phyloP scores from a whole-genome alignment of 2,797 vertebrate species.

The Malacoctenus gilli region DNA sequence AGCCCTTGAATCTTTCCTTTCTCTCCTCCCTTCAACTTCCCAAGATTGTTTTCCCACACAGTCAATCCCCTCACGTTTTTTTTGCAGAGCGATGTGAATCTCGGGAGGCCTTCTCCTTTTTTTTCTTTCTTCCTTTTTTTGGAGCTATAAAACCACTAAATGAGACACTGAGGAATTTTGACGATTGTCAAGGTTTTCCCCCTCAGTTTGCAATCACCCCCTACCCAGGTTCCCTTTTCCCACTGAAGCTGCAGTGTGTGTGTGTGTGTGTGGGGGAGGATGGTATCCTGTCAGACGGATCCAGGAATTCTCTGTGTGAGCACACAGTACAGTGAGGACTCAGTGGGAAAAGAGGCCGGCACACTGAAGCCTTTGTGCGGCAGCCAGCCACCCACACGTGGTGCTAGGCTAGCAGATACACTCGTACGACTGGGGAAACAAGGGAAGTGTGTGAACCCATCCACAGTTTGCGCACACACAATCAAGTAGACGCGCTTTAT shows the following conservation, averaged over 20 bases:
- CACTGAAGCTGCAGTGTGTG: slow-evolving; percentile 48
- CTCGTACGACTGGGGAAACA: slow-evolving; percentile 38
- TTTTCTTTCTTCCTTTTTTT: slow-evolving; percentile 2
- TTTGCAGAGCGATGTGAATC: slow-evolving; percentile 42
- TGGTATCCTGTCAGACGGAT: slow-evolving; percentile 62
- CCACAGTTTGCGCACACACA: not conserved
- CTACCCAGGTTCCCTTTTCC: slow-evolving; percentile 43
- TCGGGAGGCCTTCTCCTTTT: slow-evolving; percentile 35
- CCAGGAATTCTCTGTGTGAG: slow-evolving; percentile 57
- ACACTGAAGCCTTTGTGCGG: slow-evolving; percentile 77
- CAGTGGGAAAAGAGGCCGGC: slow-evolving; percentile 54
- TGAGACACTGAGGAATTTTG: slow-evolving; percentile 48
- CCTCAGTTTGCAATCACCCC: slow-evolving; percentile 20
- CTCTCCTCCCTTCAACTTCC: slow-evolving; percentile 23
- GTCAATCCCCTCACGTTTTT: slow-evolving; percentile 39
- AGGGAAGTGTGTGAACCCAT: slow-evolving; percentile 20
- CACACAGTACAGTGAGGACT: slow-evolving; percentile 58
- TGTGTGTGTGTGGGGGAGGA: slow-evolving; percentile 38
- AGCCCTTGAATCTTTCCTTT: slow-evolving; percentile 12
- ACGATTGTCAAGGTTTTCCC: slow-evolving; percentile 42
- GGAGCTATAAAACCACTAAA: slow-evolving; percentile 26
- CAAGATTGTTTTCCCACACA: slow-evolving; percentile 67
- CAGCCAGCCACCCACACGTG: slow-evolving; percentile 66
- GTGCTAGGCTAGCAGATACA: slow-evolving; percentile 50
- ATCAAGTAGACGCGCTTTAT: not conserved